These are phyloP conservation scores for Eriosoma lanigerum DNA, from an alignment of 1,140 invertebrate genomes.

Conservation along the genomic window DNA sequence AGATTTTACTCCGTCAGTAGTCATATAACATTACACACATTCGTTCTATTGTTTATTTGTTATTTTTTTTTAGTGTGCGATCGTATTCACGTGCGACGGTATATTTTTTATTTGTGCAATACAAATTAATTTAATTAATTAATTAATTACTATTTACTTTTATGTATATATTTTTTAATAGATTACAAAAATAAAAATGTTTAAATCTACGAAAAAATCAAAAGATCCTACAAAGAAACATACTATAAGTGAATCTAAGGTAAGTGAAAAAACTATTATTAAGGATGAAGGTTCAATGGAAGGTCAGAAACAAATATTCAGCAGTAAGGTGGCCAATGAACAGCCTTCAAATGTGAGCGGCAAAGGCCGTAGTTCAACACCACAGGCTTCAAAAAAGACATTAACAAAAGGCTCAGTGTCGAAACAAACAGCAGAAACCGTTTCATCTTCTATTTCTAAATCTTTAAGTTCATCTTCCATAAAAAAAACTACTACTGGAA, in stretches of 20 bases:
- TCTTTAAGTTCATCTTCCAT: slow-evolving; percentile 16
- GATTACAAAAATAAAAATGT: slow-evolving; percentile 16
- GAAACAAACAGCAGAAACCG: not conserved
- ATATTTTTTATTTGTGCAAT: slow-evolving; percentile 1
- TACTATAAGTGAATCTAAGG: not conserved
- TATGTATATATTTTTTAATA: not conserved
- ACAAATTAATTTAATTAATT: too few relatives aligned
- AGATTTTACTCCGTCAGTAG: slow-evolving; percentile 12
- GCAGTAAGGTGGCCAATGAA: slow-evolving; percentile 18
- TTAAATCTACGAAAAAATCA: slow-evolving; percentile 42
- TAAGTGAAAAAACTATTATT: slow-evolving; percentile 42
- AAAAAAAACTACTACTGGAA: not conserved
- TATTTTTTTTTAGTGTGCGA: slow-evolving; percentile 24
- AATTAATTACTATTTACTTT: too few relatives aligned
- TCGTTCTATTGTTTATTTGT: slow-evolving; percentile 34
- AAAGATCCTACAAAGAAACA: slow-evolving; percentile 33
- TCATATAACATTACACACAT: slow-evolving; percentile 29
- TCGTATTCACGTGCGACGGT: slow-evolving; percentile 15
- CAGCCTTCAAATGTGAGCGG: slow-evolving; percentile 16
- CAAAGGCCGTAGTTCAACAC: slow-evolving; percentile 35
- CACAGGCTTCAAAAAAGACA: slow-evolving; percentile 19
- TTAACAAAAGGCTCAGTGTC: slow-evolving; percentile 1
- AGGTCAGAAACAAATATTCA: slow-evolving; percentile 39
- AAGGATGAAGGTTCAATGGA: not conserved
- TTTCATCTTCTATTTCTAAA: not conserved